Percentiles rank a stretch among this genome's conserved stretches.
Conservation (phyloP, 2,797 vertebrate species). For the Otolemur crassicaudatus region DNA sequence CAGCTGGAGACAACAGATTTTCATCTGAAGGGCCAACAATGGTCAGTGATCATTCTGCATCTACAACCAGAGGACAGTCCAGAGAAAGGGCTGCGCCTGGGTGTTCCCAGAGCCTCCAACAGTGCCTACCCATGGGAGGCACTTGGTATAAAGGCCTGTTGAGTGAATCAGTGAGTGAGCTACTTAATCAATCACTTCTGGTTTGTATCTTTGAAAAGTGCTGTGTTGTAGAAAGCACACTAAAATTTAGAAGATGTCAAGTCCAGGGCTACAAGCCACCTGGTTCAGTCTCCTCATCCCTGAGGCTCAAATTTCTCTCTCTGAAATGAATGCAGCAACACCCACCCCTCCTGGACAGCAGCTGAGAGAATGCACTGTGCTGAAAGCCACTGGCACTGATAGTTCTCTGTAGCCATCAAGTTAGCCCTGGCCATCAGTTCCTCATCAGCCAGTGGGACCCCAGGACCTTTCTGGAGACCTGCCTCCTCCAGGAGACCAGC, state of each 20-base stretch:
- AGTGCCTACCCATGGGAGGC: background rate
- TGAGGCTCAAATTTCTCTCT: background rate
- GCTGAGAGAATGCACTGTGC: background rate
- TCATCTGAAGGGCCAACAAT: slow-evolving; percentile 40
- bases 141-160: background rate
- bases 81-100: background rate
- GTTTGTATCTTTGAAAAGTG: background rate
- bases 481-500: background rate
- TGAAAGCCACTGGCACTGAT: background rate
- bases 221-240: background rate
- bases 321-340: background rate
- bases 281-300: background rate
- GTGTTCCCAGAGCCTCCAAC: background rate
- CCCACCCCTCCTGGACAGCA: background rate
- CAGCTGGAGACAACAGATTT: background rate
- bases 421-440: background rate
- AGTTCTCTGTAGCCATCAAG: background rate
- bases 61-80: background rate
- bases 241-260: background rate
- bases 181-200: background rate
- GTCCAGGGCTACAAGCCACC: background rate
- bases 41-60: background rate
- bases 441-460: background rate
- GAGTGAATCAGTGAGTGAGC: background rate
- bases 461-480: background rate